Base-by-base conservation (phyloP, 2,113 vertebrate genomes). In the Pteropus alecto region DNA sequence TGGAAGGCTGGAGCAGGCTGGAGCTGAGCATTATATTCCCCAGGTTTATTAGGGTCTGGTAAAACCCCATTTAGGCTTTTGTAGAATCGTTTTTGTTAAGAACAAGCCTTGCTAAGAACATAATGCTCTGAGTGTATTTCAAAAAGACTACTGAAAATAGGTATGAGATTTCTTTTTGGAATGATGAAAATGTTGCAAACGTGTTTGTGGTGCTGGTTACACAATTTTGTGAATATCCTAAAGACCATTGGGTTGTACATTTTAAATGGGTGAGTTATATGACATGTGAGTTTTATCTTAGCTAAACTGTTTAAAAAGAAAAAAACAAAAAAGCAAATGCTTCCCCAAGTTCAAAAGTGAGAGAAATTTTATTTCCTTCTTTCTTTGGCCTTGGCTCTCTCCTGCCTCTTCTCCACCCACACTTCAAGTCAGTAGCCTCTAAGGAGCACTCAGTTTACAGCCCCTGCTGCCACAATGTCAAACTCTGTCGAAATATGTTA, bases 381-480 rank as follows among this genome's bases (percentile, higher is more conserved):
- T 35, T 74, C 76, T 87, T 95, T 83, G 65, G 70, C 60, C 35
- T 88, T 97, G 61, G 56, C 90, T 89, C 78, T 81, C 74, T 87
- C 48, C 92, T 95, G 84, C 81, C 67, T 94, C 93, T 96, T 96
- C 41, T 90, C 95, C 84, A 97, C 10, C 11, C 83, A 94, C 90
- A 22, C 94, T 95, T 65, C 28, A 2, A 54, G 51, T 89, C 95
- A 15, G 24, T 94, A 96, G 96, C 93, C 98, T 98, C 74, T 26
- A 81, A 97, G 95, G 96, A 97, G 24, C 94, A 78, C 97, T 98
- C 97, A 83, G 78, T 96, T 98, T 97, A 97, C 94, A 97, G 95
- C 46, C 94, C 60, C 41, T 14, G 8, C 93, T 85, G 7, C 71
- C 19, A 15, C 46, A 78, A 22, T 96, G 95, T 97, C 97, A 96